A percentile compares a stretch with the other conserved stretches of the same genome.
phyloP scores from a whole-genome alignment of 2,888 invertebrate genomes.

The Drosophila paranaensis region DNA sequence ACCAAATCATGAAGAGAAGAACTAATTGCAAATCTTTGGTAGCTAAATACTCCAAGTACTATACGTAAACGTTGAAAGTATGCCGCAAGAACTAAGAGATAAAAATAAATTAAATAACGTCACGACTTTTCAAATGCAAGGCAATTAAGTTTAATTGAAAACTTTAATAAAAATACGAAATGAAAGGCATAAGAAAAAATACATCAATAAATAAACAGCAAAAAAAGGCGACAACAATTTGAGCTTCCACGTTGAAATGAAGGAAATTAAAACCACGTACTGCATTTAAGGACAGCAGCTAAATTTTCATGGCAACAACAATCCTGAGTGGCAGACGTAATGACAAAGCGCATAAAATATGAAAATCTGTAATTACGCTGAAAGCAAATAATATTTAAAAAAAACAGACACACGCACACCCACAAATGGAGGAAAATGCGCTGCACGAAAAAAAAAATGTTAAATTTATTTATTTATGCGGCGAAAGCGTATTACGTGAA shows the following conservation, averaged over 20 bases:
- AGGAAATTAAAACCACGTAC: constrained; percentile 44
- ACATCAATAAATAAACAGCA: constrained; percentile 8
- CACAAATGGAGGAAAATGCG: neutral
- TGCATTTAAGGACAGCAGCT: constrained; percentile 28
- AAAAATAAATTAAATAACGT: neutral
- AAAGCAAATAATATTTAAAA: constrained; percentile 45
- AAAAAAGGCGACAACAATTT: constrained; percentile 30
- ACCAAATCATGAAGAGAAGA: too few species aligned
- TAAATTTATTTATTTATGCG: constrained; percentile 48
- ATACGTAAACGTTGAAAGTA: constrained; percentile 2
- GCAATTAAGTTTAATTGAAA: constrained; percentile 46
- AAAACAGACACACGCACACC: constrained; percentile 11
- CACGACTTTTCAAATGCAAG: constrained; percentile 21
- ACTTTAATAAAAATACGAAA: constrained; percentile 7
- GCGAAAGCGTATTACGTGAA: constrained; percentile 37
- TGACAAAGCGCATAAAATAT: constrained; percentile 48
- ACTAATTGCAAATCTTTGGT: constrained; percentile 13
- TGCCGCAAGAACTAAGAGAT: constrained; percentile 8
- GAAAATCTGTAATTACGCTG: constrained; percentile 57
- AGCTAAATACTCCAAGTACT: neutral
- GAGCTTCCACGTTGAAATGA: constrained; percentile 58
- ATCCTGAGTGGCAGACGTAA: constrained; percentile 34
- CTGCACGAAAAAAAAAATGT: constrained; percentile 25
- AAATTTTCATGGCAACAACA: constrained; percentile 34
- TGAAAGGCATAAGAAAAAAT: neutral